Percentiles rank a stretch among this genome's conserved stretches.
Evolutionary conservation across 2,797 vertebrate genomes (phyloP).

Genomic region (Anolis apletophallus): DNA sequence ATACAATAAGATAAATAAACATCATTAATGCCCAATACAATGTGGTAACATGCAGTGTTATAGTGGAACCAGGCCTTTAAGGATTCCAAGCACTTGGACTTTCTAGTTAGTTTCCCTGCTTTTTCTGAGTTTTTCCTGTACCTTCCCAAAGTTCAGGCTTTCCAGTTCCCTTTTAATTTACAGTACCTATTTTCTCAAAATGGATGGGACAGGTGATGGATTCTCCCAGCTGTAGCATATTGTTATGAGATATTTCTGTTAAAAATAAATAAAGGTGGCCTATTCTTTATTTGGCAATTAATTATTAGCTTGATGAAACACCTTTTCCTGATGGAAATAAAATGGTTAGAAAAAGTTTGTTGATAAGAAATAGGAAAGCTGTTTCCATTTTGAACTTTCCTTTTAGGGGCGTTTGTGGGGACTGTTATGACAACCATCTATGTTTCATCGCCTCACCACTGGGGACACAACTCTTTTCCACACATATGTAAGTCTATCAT

Average conservation of each 20-base stretch:
- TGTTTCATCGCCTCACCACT: neutral
- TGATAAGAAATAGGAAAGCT: neutral
- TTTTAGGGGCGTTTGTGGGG: neutral
- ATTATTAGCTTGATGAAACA: neutral
- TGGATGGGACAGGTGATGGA: neutral
- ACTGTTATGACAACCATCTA: neutral
- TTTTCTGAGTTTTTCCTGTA: too few relatives aligned
- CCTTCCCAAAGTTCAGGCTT: too few relatives aligned
- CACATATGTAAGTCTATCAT: neutral
- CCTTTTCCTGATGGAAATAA: neutral
- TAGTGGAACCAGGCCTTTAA: neutral
- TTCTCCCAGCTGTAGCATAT: neutral
- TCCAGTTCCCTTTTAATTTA: too few relatives aligned
- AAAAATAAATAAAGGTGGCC: neutral
- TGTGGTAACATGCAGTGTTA: neutral
- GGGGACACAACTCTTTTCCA: neutral
- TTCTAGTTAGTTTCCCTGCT: too few relatives aligned
- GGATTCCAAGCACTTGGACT: neutral
- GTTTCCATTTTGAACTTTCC: too few relatives aligned
- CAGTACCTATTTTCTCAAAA: neutral
- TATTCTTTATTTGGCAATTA: neutral
- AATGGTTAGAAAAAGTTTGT: neutral
- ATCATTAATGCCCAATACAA: neutral
- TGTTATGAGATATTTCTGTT: neutral
- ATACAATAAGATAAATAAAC: constrained; percentile 1